A percentile compares a stretch with the other conserved stretches of the same genome.
phyloP scores from a whole-genome alignment of 2,888 invertebrate genomes.

The Portevinia maculata region DNA sequence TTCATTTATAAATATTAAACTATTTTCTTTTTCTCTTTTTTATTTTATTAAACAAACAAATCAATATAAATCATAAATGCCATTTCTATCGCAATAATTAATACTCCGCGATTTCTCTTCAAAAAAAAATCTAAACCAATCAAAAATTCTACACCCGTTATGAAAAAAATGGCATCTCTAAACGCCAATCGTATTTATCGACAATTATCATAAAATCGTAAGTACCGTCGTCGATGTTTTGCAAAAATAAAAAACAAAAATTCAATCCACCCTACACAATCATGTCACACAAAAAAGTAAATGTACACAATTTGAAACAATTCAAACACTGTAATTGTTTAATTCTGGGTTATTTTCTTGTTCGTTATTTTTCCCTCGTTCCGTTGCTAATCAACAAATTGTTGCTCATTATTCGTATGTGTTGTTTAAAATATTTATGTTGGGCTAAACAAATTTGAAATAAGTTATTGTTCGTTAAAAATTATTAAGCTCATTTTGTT shows the following conservation, averaged over 20 bases:
- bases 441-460: conserved; percentile 36
- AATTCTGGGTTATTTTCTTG: conserved; percentile 60
- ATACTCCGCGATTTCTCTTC: conserved; percentile 54
- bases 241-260: conserved; percentile 34
- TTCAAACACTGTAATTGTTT: conserved; percentile 46
- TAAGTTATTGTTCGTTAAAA: conserved; percentile 23
- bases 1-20: conserved; percentile 57
- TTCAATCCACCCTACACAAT: conserved; percentile 42
- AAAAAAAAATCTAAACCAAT: conserved; percentile 43
- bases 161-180: conserved; percentile 54
- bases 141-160: conserved; percentile 36
- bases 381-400: conserved; percentile 52
- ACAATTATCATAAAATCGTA: conserved; percentile 64
- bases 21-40: conserved; percentile 69
- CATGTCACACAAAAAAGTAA: conserved; percentile 57
- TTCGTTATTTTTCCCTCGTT: conserved; percentile 44
- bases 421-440: conserved; percentile 47
- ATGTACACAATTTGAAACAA: conserved; percentile 22
- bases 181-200: conserved; percentile 5
- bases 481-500: conserved; percentile 6
- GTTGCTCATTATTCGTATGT: conserved; percentile 36
- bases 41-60: conserved; percentile 43
- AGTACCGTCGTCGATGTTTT: conserved; percentile 66
- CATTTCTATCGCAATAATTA: conserved; percentile 55
- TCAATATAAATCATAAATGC: conserved; percentile 45